phyloP scores from a whole-genome alignment of 2,888 invertebrate genomes.

The Ornithoptera alexandrae region DNA sequence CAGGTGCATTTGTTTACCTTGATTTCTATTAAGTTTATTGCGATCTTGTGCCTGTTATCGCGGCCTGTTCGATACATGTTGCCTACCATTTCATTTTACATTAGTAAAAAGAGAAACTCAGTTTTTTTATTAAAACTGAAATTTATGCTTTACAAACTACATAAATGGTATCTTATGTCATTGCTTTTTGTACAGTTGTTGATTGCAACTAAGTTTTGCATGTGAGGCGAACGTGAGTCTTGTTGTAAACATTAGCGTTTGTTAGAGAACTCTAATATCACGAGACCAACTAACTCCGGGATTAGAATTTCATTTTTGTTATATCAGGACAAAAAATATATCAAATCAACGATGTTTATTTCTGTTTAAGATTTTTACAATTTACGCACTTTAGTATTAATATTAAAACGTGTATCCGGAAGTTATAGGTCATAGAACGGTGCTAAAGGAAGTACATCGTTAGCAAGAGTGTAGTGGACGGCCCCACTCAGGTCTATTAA shows the following conservation, averaged over 20 bases:
- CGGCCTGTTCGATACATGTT: slow-evolving; percentile 12
- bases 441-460: slow-evolving; percentile 60
- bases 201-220: slow-evolving; percentile 45
- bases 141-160: background rate
- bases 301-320: slow-evolving; percentile 34
- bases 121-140: background rate
- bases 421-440: slow-evolving; percentile 31
- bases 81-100: background rate
- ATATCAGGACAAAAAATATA: slow-evolving; percentile 27
- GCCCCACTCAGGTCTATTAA: slow-evolving; percentile 73
- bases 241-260: slow-evolving; percentile 66
- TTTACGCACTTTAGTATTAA: background rate
- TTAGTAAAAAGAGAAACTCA: background rate
- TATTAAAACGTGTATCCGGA: slow-evolving; percentile 10
- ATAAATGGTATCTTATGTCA: slow-evolving; percentile 26
- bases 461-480: slow-evolving; percentile 56
- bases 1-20: slow-evolving; percentile 71
- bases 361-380: background rate
- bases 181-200: slow-evolving; percentile 42
- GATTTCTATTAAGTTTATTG: slow-evolving; percentile 30
- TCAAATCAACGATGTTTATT: background rate
- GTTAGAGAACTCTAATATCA: slow-evolving; percentile 45
- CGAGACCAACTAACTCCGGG: slow-evolving; percentile 33
- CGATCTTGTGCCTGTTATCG: slow-evolving; percentile 24
- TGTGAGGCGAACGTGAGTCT: slow-evolving; percentile 61